A percentile compares a stretch with the other conserved stretches of the same genome.
Evolutionary conservation across 2,888 invertebrate species (phyloP).

Genomic region (Apantesis nais): DNA sequence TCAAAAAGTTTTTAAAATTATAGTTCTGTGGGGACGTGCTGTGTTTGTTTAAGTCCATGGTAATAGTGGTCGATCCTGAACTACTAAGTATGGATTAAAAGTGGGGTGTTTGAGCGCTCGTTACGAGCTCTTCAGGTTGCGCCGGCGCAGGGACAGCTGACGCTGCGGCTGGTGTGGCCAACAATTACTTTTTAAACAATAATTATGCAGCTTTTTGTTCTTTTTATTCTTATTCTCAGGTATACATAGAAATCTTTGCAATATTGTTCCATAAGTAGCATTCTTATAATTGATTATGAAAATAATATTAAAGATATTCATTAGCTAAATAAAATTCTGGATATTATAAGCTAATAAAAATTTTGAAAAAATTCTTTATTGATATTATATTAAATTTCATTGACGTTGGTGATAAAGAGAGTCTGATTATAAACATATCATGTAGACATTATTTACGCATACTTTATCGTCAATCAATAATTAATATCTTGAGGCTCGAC

Average conservation of each 20-base stretch:
- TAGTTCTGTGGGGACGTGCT: neutral
- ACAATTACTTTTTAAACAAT: conserved; percentile 36
- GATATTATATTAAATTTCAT: conserved; percentile 36
- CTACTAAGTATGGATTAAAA: conserved; percentile 72
- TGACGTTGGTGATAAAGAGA: conserved; percentile 51
- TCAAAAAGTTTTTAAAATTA: neutral
- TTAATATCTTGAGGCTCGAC: conserved; percentile 82
- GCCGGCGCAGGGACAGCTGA: conserved; percentile 79
- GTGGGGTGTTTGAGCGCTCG: conserved; percentile 62
- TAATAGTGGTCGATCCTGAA: conserved; percentile 45
- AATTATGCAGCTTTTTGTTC: conserved; percentile 42
- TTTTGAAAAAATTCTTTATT: neutral
- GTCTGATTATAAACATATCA: conserved; percentile 57
- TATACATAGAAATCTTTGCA: conserved; percentile 39
- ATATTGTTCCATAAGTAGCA: conserved; percentile 26
- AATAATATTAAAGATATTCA: conserved; percentile 25
- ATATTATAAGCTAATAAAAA: neutral
- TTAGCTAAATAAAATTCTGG: conserved; percentile 23
- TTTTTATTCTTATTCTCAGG: conserved; percentile 36
- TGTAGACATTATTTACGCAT: conserved; percentile 76
- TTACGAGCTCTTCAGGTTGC: conserved; percentile 65
- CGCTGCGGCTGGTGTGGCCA: conserved; percentile 41
- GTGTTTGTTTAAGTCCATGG: conserved; percentile 47
- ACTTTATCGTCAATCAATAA: conserved; percentile 84
- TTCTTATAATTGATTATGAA: neutral